Percentiles rank a stretch among this genome's conserved stretches.
Conservation (phyloP, 2,888 invertebrate species). For the Diloba caeruleocephala region DNA sequence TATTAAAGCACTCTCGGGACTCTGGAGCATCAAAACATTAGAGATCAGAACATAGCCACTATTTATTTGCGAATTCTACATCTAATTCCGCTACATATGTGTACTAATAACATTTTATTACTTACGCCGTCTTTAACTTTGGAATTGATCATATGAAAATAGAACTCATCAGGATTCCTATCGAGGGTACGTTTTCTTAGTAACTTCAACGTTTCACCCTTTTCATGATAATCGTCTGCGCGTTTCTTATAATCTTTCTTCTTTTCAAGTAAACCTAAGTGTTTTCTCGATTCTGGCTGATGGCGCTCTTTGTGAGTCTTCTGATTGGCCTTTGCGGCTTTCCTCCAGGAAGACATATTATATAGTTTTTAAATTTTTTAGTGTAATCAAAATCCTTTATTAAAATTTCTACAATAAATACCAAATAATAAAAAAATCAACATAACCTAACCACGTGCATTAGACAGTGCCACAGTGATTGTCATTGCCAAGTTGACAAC, state of each 20-base stretch:
- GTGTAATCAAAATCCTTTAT: no score
- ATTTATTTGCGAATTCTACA: no score
- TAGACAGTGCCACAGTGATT: no score
- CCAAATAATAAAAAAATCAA: neutral
- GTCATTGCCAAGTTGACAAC: no score
- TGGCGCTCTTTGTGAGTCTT: constrained; percentile 95
- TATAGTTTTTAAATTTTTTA: neutral
- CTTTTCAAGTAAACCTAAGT: constrained; percentile 95
- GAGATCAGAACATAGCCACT: no score
- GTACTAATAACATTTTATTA: neutral
- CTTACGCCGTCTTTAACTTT: constrained; percentile 90
- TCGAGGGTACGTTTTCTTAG: constrained; percentile 95
- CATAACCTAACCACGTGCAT: no score
- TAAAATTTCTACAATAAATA: no score
- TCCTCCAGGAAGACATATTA: constrained; percentile 96
- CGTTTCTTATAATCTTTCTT: constrained; percentile 96
- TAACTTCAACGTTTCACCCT: constrained; percentile 94
- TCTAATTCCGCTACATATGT: no score
- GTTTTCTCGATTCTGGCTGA: constrained; percentile 93
- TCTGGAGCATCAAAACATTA: no score
- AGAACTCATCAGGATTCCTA: constrained; percentile 99
- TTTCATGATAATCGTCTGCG: constrained; percentile 94
- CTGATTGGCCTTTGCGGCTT: constrained; percentile 95
- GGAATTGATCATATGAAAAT: constrained; percentile 98
- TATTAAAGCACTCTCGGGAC: no score